Percentiles rank a stretch among this genome's conserved stretches.
Evolutionary conservation across 2,888 invertebrate genomes (phyloP).

Genomic region (Metopia argyrocephala): DNA sequence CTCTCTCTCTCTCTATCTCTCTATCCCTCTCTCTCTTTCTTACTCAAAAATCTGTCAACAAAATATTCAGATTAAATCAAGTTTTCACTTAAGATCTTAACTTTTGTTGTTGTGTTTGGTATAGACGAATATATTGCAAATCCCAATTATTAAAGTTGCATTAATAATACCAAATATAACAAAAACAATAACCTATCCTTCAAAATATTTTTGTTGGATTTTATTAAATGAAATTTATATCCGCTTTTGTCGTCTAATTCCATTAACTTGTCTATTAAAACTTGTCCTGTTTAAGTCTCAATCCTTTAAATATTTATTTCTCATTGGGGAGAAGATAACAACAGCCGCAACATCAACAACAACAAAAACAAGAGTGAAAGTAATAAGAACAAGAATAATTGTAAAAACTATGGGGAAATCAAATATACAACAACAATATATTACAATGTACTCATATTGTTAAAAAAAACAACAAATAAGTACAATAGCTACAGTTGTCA

Average conservation of each 20-base stretch:
- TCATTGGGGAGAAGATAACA: conserved; percentile 35
- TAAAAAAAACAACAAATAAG: conserved; percentile 1
- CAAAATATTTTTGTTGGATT: no score
- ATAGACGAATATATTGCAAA: neutral
- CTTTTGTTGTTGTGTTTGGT: neutral
- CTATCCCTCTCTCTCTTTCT: no score
- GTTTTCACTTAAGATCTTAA: neutral
- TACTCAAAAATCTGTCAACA: neutral
- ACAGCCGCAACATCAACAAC: neutral
- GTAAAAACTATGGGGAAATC: neutral
- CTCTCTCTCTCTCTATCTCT: no score
- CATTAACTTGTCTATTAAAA: conserved; percentile 43
- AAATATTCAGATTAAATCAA: neutral
- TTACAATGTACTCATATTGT: conserved; percentile 19
- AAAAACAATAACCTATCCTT: neutral
- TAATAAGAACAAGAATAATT: neutral
- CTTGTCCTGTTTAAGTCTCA: conserved; percentile 22
- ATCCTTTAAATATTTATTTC: conserved; percentile 11
- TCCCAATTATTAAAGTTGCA: neutral
- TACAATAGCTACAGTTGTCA: conserved; percentile 34
- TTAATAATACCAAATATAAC: neutral
- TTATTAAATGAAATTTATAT: conserved; percentile 31
- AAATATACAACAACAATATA: neutral
- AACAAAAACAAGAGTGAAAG: no score
- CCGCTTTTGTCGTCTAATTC: conserved; percentile 37